phyloP scores from a whole-genome alignment of 2,797 vertebrate genomes.

The Sphaeramia orbicularis region DNA sequence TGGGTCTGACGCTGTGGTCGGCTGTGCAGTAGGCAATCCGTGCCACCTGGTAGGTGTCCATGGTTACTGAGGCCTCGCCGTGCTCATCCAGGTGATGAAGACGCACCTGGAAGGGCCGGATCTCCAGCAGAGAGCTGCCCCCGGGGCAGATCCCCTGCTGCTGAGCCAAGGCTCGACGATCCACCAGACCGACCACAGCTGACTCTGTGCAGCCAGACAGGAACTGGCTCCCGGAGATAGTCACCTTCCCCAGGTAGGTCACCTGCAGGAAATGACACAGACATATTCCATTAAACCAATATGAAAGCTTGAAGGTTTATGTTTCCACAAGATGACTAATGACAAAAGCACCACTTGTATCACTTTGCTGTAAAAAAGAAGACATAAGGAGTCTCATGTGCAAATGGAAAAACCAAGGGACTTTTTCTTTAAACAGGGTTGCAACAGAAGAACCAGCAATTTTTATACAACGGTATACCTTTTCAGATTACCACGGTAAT shows the following conservation, averaged over 20 bases:
- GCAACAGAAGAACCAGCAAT: no score
- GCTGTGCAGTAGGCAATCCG: slow-evolving; percentile 99
- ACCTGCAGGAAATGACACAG: slow-evolving; percentile 85
- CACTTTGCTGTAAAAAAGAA: no score
- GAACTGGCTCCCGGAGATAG: slow-evolving; percentile 94
- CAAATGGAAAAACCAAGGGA: slow-evolving; percentile 3
- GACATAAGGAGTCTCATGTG: neutral
- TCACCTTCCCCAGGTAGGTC: slow-evolving; percentile 95
- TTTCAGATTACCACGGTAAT: neutral
- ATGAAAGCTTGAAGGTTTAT: neutral
- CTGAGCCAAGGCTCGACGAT: slow-evolving; percentile 83
- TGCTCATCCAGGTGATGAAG: slow-evolving; percentile 94
- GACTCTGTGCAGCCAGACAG: slow-evolving; percentile 97
- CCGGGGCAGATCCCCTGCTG: slow-evolving; percentile 84
- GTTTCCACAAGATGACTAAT: neutral
- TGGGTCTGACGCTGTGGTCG: slow-evolving; percentile 94
- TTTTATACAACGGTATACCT: no score
- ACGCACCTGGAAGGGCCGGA: slow-evolving; percentile 97
- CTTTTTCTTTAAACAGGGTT: no score
- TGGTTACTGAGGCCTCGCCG: slow-evolving; percentile 91
- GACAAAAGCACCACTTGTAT: no score
- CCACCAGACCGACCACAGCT: slow-evolving; percentile 95
- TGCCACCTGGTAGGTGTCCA: slow-evolving; percentile 99
- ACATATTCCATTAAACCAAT: slow-evolving; percentile 30
- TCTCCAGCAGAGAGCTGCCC: slow-evolving; percentile 92